phyloP scores from a whole-genome alignment of 2,113 vertebrate species.

The Ia io region DNA sequence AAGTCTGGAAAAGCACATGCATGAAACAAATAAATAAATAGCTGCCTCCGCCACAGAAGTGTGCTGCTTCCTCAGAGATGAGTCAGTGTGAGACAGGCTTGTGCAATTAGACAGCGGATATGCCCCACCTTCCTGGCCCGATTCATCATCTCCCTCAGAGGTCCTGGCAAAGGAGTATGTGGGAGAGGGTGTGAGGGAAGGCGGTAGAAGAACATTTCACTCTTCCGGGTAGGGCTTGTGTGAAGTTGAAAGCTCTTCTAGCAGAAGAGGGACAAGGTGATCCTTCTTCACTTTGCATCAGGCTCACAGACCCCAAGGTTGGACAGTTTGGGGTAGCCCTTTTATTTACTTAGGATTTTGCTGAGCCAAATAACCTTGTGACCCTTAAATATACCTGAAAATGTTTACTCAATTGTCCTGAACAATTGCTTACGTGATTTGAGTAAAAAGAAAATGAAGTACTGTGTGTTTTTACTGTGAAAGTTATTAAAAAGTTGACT shows the following conservation, averaged over 20 bases:
- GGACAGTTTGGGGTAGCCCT: neutral
- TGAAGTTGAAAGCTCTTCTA: slow-evolving; percentile 8
- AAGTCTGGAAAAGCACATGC: slow-evolving; percentile 50
- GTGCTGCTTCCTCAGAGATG: slow-evolving; percentile 43
- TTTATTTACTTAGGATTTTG: slow-evolving; percentile 22
- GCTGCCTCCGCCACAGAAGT: slow-evolving; percentile 12
- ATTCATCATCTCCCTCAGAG: neutral
- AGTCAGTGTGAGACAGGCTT: slow-evolving; percentile 15
- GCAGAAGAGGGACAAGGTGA: slow-evolving; percentile 2
- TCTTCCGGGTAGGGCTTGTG: neutral
- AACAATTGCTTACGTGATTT: neutral
- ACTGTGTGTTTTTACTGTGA: neutral
- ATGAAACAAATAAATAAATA: slow-evolving; percentile 59
- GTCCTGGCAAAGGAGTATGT: neutral
- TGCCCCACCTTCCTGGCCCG: neutral
- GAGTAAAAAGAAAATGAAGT: neutral
- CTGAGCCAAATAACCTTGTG: neutral
- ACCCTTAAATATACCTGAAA: neutral
- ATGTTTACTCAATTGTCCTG: neutral
- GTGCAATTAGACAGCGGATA: neutral
- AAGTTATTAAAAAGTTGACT: neutral
- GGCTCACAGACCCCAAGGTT: neutral
- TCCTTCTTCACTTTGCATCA: neutral
- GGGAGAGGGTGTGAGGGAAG: neutral
- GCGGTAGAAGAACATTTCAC: neutral